phyloP scores from a whole-genome alignment of 2,888 invertebrate genomes.

The Neoaliturus tenellus region DNA sequence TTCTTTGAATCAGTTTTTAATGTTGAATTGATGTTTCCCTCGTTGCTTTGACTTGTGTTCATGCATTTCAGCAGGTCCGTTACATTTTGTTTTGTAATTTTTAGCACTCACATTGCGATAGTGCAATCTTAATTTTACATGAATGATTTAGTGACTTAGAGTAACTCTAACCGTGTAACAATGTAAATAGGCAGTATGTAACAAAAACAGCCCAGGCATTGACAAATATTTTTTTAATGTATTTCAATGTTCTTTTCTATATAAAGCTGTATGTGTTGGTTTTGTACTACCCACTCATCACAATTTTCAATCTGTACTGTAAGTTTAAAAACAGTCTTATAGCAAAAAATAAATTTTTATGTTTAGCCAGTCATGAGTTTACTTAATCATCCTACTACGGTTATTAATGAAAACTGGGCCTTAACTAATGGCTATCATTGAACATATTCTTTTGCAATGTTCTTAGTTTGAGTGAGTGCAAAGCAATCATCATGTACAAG shows the following conservation, averaged over 20 bases:
- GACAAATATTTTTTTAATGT: slow-evolving; percentile 11
- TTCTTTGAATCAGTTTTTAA: background rate
- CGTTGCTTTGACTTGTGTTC: background rate
- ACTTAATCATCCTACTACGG: no score
- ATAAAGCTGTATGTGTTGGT: background rate
- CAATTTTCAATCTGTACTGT: background rate
- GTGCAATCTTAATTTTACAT: background rate
- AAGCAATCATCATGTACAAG: no score
- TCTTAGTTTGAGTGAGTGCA: no score
- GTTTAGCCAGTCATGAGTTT: background rate
- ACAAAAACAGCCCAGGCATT: background rate
- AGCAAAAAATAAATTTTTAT: background rate
- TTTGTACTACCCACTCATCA: background rate
- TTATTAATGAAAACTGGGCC: no score
- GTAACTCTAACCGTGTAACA: background rate
- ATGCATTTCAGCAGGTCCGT: background rate
- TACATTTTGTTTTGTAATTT: background rate
- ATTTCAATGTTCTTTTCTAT: background rate
- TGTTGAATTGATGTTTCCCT: background rate
- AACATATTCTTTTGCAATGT: no score
- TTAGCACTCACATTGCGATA: background rate
- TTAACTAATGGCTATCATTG: no score
- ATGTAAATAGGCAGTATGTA: background rate
- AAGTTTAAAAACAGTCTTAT: background rate
- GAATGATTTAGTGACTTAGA: background rate